phyloP scores from a whole-genome alignment of 2,797 vertebrate genomes.

The Etheostoma nigrum region DNA sequence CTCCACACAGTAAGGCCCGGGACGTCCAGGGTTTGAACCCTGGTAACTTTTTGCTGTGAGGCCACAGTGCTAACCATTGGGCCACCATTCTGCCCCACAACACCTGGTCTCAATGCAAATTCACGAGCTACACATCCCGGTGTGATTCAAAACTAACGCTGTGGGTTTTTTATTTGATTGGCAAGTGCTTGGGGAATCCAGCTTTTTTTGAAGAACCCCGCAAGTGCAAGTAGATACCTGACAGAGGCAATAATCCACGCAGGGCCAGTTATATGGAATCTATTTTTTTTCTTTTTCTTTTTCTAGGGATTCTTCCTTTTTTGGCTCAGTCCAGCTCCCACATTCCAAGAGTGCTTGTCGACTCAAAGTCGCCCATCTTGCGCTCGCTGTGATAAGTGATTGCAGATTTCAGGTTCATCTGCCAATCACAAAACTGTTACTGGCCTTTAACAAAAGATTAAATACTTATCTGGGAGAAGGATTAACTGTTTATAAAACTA shows the following conservation, averaged over 20 bases:
- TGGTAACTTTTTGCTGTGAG: too few relatives aligned
- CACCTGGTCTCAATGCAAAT: constrained; percentile 47
- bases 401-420: constrained; percentile 64
- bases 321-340: constrained; percentile 59
- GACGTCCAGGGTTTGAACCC: too few relatives aligned
- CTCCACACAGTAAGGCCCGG: too few relatives aligned
- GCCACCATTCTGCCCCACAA: not conserved
- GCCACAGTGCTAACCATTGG: too few relatives aligned
- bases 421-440: constrained; percentile 49
- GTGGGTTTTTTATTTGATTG: constrained; percentile 38
- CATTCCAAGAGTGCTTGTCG: constrained; percentile 74
- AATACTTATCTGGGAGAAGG: constrained; percentile 44
- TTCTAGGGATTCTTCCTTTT: constrained; percentile 38
- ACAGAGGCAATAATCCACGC: constrained; percentile 44
- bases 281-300: constrained; percentile 18
- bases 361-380: constrained; percentile 60
- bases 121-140: not conserved
- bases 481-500: constrained; percentile 50
- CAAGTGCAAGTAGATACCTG: constrained; percentile 42
- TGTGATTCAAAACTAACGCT: constrained; percentile 44
- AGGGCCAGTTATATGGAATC: constrained; percentile 15
- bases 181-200: constrained; percentile 16
- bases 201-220: constrained; percentile 11
- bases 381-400: constrained; percentile 46
- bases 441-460: constrained; percentile 57